phyloP scores from a whole-genome alignment of 1,140 invertebrate genomes.

The Geopemphigus sp. region DNA sequence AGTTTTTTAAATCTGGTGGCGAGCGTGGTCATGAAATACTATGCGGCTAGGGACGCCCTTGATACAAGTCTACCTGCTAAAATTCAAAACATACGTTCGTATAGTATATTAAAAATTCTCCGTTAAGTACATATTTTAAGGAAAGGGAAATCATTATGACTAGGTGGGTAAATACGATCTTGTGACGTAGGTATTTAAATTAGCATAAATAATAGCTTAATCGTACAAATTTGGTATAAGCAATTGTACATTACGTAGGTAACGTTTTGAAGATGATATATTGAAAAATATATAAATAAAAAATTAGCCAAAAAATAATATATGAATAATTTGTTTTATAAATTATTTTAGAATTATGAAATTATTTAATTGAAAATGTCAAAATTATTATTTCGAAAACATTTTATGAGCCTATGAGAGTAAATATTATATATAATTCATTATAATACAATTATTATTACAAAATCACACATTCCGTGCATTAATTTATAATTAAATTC shows the following conservation, averaged over 20 bases:
- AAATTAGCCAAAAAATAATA: too few relatives aligned
- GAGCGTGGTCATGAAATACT: neutral
- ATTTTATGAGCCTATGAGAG: too few relatives aligned
- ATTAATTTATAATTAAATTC: too few relatives aligned
- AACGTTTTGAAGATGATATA: too few relatives aligned
- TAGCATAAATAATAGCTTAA: neutral
- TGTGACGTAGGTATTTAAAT: neutral
- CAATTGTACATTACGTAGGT: too few relatives aligned
- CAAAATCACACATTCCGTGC: too few relatives aligned
- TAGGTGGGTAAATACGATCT: constrained; percentile 24
- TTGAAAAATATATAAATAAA: too few relatives aligned
- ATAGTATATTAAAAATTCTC: constrained; percentile 2
- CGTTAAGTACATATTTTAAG: neutral
- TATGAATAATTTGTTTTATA: too few relatives aligned
- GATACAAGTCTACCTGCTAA: constrained; percentile 15
- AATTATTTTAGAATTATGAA: too few relatives aligned
- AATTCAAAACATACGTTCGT: neutral
- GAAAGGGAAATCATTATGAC: constrained; percentile 4
- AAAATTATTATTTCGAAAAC: too few relatives aligned
- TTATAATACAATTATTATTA: too few relatives aligned
- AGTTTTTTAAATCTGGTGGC: neutral
- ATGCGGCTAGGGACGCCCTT: constrained; percentile 35
- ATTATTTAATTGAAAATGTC: too few relatives aligned
- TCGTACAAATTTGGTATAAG: neutral
- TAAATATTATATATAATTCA: neutral